Conservation (phyloP, 2,113 vertebrate genomes). For the Promerops cafer region DNA sequence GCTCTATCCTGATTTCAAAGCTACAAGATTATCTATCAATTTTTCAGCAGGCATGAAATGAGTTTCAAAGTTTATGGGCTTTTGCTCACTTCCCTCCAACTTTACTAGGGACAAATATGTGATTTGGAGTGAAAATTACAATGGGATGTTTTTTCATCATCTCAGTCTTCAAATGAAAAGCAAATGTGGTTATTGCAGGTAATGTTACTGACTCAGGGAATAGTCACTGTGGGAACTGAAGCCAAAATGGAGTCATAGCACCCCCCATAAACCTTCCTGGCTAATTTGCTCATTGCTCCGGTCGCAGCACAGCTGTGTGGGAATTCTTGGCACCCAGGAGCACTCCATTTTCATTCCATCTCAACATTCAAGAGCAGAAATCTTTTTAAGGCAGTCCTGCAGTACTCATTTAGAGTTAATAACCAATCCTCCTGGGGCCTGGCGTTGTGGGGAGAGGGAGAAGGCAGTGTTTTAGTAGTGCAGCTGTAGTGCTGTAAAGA, state of each 20-base stretch:
- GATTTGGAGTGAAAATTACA: conserved; percentile 1
- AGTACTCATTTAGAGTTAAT: not conserved
- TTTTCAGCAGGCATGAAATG: conserved; percentile 7
- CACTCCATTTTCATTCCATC: not conserved
- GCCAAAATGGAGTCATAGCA: not conserved
- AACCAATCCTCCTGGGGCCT: not conserved
- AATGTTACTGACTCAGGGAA: not conserved
- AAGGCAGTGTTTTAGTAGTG: not conserved
- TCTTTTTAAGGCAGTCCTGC: not conserved
- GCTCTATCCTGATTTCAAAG: not conserved
- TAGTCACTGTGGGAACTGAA: not conserved
- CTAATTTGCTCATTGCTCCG: not conserved
- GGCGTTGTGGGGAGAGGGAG: not conserved
- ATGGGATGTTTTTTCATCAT: not conserved
- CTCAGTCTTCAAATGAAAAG: not conserved
- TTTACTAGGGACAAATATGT: not conserved
- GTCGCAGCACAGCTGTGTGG: not conserved
- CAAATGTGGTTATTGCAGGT: not conserved
- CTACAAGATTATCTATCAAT: not conserved
- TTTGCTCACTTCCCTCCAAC: not conserved
- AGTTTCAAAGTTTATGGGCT: not conserved
- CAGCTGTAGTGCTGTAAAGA: not conserved
- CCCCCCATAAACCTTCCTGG: not conserved
- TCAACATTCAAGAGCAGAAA: not conserved
- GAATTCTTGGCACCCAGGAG: not conserved